Conservation (phyloP, 2,113 vertebrate species). For the Clupea harengus region DNA sequence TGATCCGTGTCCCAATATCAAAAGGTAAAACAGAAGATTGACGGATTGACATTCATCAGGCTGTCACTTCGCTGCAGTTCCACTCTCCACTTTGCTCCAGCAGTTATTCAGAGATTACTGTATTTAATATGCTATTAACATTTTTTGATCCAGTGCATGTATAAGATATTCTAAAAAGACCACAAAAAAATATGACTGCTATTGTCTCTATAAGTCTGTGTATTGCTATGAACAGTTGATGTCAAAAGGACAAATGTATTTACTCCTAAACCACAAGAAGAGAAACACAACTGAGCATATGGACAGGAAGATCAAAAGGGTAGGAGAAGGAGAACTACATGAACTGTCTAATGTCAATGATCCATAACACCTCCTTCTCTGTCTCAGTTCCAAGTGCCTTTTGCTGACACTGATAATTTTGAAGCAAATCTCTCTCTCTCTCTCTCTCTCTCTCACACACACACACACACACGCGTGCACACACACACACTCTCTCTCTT, state of each 20-base stretch:
- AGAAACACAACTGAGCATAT: background rate
- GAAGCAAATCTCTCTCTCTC: conserved; percentile 58
- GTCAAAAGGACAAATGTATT: background rate
- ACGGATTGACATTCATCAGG: background rate
- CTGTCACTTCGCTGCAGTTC: background rate
- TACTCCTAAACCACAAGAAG: background rate
- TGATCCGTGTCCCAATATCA: no score
- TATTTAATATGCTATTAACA: background rate
- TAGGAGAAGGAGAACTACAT: background rate
- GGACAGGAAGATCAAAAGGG: background rate
- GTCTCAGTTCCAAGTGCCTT: conserved; percentile 46
- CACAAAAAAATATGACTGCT: no score
- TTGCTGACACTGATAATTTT: conserved; percentile 66
- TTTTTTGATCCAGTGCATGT: background rate
- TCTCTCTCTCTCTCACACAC: background rate
- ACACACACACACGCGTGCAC: background rate
- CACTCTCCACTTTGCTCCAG: background rate
- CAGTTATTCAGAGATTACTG: background rate
- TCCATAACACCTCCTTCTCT: conserved; percentile 53
- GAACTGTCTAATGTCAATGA: conserved; percentile 12
- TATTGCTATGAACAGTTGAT: background rate
- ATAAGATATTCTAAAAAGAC: background rate
- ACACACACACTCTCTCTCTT: conserved; percentile 41
- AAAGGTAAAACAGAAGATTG: background rate
- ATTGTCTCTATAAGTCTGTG: background rate